A percentile compares a stretch with the other conserved stretches of the same genome.
These are phyloP conservation scores for Aegypius monachus DNA, from an alignment of 2,113 vertebrate species.

Conservation along the genomic window DNA sequence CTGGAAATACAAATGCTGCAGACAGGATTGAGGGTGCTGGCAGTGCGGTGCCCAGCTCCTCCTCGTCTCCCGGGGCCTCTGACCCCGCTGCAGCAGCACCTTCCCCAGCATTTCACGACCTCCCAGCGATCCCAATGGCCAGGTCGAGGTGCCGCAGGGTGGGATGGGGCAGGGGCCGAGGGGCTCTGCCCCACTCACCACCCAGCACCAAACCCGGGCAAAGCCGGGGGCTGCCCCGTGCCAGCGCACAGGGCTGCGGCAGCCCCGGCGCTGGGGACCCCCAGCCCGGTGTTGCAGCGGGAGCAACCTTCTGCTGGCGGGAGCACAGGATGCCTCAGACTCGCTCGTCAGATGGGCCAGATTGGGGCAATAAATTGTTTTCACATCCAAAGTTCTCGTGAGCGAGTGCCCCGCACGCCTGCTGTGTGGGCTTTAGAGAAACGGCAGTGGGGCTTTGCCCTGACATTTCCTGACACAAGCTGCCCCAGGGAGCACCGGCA, in stretches of 20 bases:
- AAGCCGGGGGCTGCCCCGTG: background rate
- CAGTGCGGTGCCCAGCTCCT: background rate
- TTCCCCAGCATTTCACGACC: background rate
- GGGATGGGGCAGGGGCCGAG: background rate
- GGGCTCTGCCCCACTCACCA: background rate
- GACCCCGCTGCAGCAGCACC: background rate
- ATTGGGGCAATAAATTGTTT: background rate
- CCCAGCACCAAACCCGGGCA: background rate
- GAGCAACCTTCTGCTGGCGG: background rate
- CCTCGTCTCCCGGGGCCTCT: background rate
- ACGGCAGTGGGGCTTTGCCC: background rate
- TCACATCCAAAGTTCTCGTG: too few species aligned
- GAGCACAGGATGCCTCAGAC: background rate
- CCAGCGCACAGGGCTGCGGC: background rate
- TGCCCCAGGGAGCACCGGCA: background rate
- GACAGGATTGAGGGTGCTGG: background rate
- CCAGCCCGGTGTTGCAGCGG: rapidly evolving
- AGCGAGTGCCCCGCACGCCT: background rate
- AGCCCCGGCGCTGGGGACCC: rapidly evolving
- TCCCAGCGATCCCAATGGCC: background rate
- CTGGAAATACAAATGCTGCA: background rate
- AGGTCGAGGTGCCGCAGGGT: background rate
- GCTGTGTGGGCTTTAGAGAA: rapidly evolving
- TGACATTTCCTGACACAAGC: background rate
- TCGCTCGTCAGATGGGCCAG: background rate